Percentiles rank a stretch among this genome's conserved stretches.
Evolutionary conservation across 2,113 vertebrate species (phyloP).

Genomic region (Oenanthe melanoleuca): DNA sequence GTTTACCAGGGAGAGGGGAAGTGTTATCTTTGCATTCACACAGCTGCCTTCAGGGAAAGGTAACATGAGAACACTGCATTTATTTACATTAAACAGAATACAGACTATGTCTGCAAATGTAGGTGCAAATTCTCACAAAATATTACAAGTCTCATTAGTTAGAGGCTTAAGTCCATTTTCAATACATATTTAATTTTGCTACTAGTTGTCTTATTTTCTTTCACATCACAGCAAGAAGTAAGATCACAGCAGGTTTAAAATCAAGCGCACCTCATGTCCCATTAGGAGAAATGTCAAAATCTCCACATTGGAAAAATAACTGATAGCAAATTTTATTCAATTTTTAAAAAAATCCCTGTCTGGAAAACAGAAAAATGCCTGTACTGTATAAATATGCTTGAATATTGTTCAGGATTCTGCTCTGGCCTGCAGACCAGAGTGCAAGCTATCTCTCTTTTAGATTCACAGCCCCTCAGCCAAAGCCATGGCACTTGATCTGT

Average conservation of each 20-base stretch:
- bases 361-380: not conserved
- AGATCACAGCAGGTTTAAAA: not conserved
- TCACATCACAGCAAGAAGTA: not conserved
- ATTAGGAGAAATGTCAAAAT: not conserved
- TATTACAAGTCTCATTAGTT: not conserved
- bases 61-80: not conserved
- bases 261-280: not conserved
- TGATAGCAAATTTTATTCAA: not conserved
- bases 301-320: not conserved
- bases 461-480: conserved; percentile 9
- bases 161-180: not conserved
- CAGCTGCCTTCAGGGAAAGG: not conserved
- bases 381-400: not conserved
- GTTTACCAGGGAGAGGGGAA: not conserved
- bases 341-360: not conserved
- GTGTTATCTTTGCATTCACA: not conserved
- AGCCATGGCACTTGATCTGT: not conserved
- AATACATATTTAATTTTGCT: not conserved
- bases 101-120: not conserved
- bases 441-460: not conserved
- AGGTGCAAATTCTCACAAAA: not conserved
- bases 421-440: not conserved
- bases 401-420: not conserved
- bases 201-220: not conserved
- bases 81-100: not conserved